Percentiles rank a stretch among this genome's conserved stretches.
phyloP scores from a whole-genome alignment of 2,888 invertebrate genomes.

The Dexiosoma caninum region DNA sequence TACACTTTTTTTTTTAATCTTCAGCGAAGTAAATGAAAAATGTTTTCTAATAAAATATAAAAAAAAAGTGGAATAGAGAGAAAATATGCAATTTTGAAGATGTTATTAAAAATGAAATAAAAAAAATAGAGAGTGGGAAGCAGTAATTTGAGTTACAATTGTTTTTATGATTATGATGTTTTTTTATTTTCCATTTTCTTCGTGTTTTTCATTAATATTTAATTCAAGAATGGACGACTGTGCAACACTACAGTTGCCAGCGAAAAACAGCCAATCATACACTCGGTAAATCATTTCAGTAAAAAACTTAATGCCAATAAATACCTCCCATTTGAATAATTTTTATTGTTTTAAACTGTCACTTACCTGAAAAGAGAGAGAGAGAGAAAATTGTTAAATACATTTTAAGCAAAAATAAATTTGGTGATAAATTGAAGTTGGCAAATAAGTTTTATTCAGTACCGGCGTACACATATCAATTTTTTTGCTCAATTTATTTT shows the following conservation, averaged over 20 bases:
- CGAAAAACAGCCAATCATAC: background rate
- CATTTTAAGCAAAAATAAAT: no score
- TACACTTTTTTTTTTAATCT: background rate
- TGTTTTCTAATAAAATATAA: background rate
- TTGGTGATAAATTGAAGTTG: no score
- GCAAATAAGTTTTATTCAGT: no score
- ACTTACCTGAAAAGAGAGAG: slow-evolving; percentile 43
- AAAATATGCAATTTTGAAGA: slow-evolving; percentile 38
- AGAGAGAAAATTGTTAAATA: background rate
- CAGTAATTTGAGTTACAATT: slow-evolving; percentile 55
- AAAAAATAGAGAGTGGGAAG: slow-evolving; percentile 42
- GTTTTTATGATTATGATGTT: slow-evolving; percentile 46
- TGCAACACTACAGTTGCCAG: background rate
- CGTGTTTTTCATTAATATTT: slow-evolving; percentile 26
- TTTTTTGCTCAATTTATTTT: no score
- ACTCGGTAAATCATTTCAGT: background rate
- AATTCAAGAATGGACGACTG: background rate
- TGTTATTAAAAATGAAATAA: slow-evolving; percentile 29
- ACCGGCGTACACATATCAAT: no score
- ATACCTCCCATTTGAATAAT: background rate
- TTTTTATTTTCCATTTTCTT: background rate
- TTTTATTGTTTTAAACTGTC: background rate
- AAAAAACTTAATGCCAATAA: background rate
- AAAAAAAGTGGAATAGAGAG: slow-evolving; percentile 2
- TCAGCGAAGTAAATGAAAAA: slow-evolving; percentile 20